phyloP scores from a whole-genome alignment of 2,888 invertebrate species.

The Bhutanitis thaidina region DNA sequence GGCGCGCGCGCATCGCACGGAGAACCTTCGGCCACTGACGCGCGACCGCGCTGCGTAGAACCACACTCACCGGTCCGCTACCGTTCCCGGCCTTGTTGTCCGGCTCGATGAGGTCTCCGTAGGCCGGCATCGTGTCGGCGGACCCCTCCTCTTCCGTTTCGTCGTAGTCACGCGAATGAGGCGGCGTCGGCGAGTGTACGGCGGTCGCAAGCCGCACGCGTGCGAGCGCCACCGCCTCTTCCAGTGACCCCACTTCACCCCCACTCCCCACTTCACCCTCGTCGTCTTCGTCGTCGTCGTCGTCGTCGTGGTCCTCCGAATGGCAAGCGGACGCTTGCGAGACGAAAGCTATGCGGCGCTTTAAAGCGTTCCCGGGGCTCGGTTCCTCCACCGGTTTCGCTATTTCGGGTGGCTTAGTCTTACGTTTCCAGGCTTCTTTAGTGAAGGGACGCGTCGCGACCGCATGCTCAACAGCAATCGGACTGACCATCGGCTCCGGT shows the following conservation, averaged over 20 bases:
- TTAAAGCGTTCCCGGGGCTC: conserved; percentile 63
- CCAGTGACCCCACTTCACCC: conserved; percentile 74
- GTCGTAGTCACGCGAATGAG: conserved; percentile 58
- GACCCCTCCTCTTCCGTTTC: conserved; percentile 71
- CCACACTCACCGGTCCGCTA: conserved; percentile 55
- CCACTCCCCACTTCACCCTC: conserved; percentile 61
- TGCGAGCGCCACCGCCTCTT: conserved; percentile 73
- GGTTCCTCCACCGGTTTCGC: conserved; percentile 67
- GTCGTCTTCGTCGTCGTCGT: conserved; percentile 58
- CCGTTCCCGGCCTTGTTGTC: conserved; percentile 48
- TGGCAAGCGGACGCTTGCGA: conserved; percentile 72
- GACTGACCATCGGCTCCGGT: conserved; percentile 47
- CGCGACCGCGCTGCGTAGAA: conserved; percentile 18
- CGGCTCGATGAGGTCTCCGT: conserved; percentile 76
- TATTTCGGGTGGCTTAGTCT: conserved; percentile 54
- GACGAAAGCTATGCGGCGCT: conserved; percentile 76
- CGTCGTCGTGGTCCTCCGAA: conserved; percentile 77
- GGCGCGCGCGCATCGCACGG: conserved; percentile 75
- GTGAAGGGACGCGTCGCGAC: conserved; percentile 77
- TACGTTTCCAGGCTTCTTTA: conserved; percentile 74
- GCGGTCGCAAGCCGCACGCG: conserved; percentile 66
- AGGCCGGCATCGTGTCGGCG: conserved; percentile 71
- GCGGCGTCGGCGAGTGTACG: conserved; percentile 51
- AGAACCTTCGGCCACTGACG: conserved; percentile 54
- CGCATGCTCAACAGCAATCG: conserved; percentile 67